Evolutionary conservation across 1,140 invertebrate genomes (phyloP).

Genomic region (Drosophila gunungcola): DNA sequence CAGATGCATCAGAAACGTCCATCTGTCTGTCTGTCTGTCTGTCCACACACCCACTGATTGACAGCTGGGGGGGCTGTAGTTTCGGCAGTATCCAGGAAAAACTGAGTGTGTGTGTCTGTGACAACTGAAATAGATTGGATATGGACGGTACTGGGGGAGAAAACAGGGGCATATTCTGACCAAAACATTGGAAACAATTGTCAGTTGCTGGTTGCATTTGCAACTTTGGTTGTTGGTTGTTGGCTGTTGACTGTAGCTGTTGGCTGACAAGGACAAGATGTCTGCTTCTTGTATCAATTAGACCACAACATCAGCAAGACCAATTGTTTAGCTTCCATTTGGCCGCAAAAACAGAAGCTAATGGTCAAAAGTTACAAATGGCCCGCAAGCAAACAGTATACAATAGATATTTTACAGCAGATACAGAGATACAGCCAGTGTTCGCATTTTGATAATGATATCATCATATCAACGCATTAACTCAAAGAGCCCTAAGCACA

Average conservation of each 20-base stretch:
- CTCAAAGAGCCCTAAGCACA: slow-evolving; percentile 51
- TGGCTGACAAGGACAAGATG: slow-evolving; percentile 53
- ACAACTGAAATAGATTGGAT: slow-evolving; percentile 74
- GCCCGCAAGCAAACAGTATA: slow-evolving; percentile 28
- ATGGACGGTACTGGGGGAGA: not conserved
- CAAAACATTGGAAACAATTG: slow-evolving; percentile 78
- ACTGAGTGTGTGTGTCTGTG: slow-evolving; percentile 33
- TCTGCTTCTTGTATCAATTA: slow-evolving; percentile 71
- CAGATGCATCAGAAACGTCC: slow-evolving; percentile 20
- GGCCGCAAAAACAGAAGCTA: slow-evolving; percentile 75
- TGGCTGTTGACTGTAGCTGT: too few relatives aligned
- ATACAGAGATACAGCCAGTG: slow-evolving; percentile 3
- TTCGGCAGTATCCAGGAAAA: slow-evolving; percentile 3
- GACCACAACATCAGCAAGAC: slow-evolving; percentile 68
- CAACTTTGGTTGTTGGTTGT: slow-evolving; percentile 36
- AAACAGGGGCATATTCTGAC: slow-evolving; percentile 35
- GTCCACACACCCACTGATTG: slow-evolving; percentile 52
- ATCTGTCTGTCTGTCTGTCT: not conserved
- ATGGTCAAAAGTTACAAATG: slow-evolving; percentile 76
- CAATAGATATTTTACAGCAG: not conserved
- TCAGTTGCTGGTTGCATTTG: slow-evolving; percentile 71
- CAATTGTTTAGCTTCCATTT: slow-evolving; percentile 60
- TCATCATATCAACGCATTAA: slow-evolving; percentile 75
- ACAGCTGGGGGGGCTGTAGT: slow-evolving; percentile 41
- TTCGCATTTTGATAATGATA: slow-evolving; percentile 66